Conservation (phyloP, 2,797 vertebrate genomes). For the Phataginus tricuspis region DNA sequence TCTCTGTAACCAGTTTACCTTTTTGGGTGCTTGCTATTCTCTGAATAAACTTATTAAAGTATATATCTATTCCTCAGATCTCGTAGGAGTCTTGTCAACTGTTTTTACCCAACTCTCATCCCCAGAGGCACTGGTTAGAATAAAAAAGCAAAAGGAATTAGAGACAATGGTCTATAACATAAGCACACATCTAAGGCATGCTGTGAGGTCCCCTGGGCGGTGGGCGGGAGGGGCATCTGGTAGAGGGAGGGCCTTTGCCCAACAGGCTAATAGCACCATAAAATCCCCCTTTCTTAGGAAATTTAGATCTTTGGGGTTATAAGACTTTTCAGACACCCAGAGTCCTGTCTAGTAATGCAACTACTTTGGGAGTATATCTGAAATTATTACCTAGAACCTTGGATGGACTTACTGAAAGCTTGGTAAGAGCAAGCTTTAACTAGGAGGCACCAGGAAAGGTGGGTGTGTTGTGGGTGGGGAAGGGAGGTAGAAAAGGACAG, state of each 20-base stretch:
- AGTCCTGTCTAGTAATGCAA: not conserved
- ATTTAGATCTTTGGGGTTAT: not conserved
- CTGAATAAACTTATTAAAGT: slow-evolving; percentile 56
- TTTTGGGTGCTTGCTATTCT: slow-evolving; percentile 24
- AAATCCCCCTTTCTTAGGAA: not conserved
- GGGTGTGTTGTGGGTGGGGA: too few relatives aligned
- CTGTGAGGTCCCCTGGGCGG: not conserved
- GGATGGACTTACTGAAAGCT: not conserved
- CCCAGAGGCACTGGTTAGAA: not conserved
- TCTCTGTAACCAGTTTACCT: slow-evolving; percentile 60
- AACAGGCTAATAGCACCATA: not conserved
- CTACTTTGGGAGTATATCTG: not conserved
- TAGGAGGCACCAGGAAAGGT: not conserved
- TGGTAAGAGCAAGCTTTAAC: not conserved
- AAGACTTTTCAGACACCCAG: not conserved
- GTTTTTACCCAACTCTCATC: not conserved
- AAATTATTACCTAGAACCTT: not conserved
- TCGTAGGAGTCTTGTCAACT: not conserved
- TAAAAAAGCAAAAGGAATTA: not conserved
- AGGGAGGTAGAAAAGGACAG: not conserved
- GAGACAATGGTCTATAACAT: not conserved
- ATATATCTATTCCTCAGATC: slow-evolving; percentile 51
- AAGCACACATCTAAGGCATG: accelerated
- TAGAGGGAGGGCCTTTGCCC: not conserved
- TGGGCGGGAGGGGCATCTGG: accelerated